Conservation (phyloP, 2,113 vertebrate species). For the Labeo rohita region DNA sequence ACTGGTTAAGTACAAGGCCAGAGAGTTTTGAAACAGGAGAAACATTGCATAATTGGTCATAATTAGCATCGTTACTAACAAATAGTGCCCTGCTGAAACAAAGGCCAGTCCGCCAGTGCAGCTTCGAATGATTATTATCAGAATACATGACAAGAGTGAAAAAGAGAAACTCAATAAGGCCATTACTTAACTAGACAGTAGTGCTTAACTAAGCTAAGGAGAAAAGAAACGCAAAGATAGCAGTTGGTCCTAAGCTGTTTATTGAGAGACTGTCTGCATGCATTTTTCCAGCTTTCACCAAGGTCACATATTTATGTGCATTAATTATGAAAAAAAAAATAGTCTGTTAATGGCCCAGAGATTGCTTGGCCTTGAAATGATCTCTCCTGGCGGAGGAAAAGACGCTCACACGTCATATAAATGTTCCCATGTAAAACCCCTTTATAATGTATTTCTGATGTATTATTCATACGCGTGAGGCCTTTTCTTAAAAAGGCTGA, state of each 20-base stretch:
- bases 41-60: conserved; percentile 23
- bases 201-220: background rate
- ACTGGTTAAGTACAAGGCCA: background rate
- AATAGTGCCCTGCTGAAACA: background rate
- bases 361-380: conserved; percentile 39
- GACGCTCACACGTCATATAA: conserved; percentile 31
- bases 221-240: background rate
- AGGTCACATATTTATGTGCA: conserved; percentile 30
- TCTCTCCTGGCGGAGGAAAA: conserved; percentile 24
- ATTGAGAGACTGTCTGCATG: background rate
- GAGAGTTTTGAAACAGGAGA: conserved; percentile 16
- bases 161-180: background rate
- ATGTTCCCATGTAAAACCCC: conserved; percentile 14
- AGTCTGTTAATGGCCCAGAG: conserved; percentile 44
- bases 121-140: background rate
- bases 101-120: background rate
- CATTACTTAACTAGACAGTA: background rate
- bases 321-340: conserved; percentile 14
- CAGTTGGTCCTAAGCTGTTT: background rate
- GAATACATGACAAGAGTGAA: background rate
- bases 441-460: conserved; percentile 44
- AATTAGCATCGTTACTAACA: background rate
- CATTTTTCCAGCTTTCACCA: conserved; percentile 14
- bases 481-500: conserved; percentile 61
- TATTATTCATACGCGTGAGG: conserved; percentile 61